Evolutionary conservation across 1,140 invertebrate species (phyloP).

Genomic region (Solenopsis fugax): DNA sequence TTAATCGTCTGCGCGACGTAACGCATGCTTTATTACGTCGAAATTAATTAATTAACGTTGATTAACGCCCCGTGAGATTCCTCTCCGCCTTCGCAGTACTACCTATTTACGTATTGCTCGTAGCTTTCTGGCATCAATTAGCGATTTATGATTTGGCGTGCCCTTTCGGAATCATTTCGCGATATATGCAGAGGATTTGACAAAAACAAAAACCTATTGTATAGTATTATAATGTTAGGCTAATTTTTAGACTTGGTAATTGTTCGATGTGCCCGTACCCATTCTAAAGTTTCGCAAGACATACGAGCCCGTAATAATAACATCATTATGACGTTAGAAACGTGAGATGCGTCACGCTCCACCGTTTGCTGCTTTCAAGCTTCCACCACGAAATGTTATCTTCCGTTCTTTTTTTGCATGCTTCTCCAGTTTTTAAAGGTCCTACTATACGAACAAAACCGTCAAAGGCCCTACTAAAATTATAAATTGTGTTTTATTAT

Average conservation of each 20-base stretch:
- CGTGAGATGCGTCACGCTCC: conserved; percentile 39
- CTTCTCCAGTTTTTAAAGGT: conserved; percentile 19
- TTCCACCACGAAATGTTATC: conserved; percentile 21
- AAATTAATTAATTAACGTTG: conserved; percentile 34
- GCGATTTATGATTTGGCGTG: conserved; percentile 43
- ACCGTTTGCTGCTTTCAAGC: conserved; percentile 28
- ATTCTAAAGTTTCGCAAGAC: conserved; percentile 53
- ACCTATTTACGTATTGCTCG: conserved; percentile 21
- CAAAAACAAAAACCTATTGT: conserved; percentile 47
- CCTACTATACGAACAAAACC: neutral
- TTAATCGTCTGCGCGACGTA: conserved; percentile 17
- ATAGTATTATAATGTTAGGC: conserved; percentile 58
- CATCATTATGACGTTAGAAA: conserved; percentile 39
- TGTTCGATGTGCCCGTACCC: conserved; percentile 63
- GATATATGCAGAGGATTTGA: conserved; percentile 63
- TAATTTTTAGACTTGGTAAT: conserved; percentile 62
- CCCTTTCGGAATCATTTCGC: conserved; percentile 29
- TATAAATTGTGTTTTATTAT: neutral
- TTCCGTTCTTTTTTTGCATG: conserved; percentile 44
- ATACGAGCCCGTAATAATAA: conserved; percentile 38
- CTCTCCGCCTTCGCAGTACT: conserved; percentile 23
- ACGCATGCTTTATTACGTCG: conserved; percentile 27
- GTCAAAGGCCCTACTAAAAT: neutral
- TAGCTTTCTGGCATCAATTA: conserved; percentile 29
- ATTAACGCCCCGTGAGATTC: conserved; percentile 37